phyloP scores from a whole-genome alignment of 2,888 invertebrate genomes.

The Brachynemurus nebulosus region DNA sequence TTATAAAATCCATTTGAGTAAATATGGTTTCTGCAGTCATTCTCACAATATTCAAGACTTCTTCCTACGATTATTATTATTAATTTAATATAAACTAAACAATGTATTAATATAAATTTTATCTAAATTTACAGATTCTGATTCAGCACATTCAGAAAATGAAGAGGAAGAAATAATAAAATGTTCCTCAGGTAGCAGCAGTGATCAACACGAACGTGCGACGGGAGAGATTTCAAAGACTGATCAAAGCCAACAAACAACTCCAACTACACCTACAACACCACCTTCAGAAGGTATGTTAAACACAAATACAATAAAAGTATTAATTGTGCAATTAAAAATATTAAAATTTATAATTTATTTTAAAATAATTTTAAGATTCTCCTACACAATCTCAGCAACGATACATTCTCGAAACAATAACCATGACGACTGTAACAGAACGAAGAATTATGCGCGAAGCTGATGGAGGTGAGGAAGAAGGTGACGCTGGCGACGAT shows the following conservation, averaged over 20 bases:
- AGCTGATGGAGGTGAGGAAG: slow-evolving; percentile 27
- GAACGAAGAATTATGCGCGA: slow-evolving; percentile 45
- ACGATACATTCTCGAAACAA: slow-evolving; percentile 48
- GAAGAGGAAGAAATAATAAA: slow-evolving; percentile 15
- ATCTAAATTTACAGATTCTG: slow-evolving; percentile 25
- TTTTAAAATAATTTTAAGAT: too few species aligned
- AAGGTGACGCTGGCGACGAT: slow-evolving; percentile 11
- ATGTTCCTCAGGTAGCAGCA: neutral
- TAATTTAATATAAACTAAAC: too few species aligned
- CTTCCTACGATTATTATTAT: too few species aligned
- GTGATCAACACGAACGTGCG: slow-evolving; percentile 7
- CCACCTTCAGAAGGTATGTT: slow-evolving; percentile 12
- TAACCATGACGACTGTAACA: slow-evolving; percentile 52
- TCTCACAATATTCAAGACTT: too few species aligned
- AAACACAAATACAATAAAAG: neutral
- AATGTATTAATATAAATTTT: too few species aligned
- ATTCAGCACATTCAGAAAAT: slow-evolving; percentile 24
- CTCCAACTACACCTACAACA: slow-evolving; percentile 30
- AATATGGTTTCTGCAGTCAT: too few species aligned
- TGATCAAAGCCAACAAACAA: slow-evolving; percentile 34
- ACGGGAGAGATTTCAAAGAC: slow-evolving; percentile 30
- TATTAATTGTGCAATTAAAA: too few species aligned
- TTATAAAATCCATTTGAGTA: too few species aligned
- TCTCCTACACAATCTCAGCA: slow-evolving; percentile 25
- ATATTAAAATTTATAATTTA: too few species aligned